phyloP scores from a whole-genome alignment of 2,888 invertebrate genomes.

The Euproctis similis region DNA sequence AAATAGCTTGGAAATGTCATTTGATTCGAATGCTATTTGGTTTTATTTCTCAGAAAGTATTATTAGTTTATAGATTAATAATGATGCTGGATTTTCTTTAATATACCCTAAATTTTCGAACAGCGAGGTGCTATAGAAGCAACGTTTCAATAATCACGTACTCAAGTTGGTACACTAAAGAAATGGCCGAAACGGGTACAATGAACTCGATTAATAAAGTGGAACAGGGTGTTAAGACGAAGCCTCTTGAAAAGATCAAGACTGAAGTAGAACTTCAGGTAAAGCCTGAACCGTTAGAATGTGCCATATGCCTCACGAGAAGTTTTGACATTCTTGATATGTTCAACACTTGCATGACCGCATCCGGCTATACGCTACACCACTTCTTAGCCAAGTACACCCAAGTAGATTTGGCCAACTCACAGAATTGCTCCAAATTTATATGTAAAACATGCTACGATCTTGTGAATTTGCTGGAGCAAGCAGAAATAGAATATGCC shows the following conservation, averaged over 20 bases:
- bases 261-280: slow-evolving; percentile 41
- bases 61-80: slow-evolving; percentile 10
- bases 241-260: slow-evolving; percentile 33
- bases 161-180: slow-evolving; percentile 14
- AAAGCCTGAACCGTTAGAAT: slow-evolving; percentile 53
- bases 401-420: slow-evolving; percentile 30
- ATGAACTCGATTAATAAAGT: slow-evolving; percentile 39
- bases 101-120: slow-evolving; percentile 2
- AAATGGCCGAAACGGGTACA: slow-evolving; percentile 49
- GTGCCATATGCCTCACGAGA: slow-evolving; percentile 45
- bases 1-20: slow-evolving; percentile 21
- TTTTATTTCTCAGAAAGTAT: slow-evolving; percentile 19
- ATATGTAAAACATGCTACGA: slow-evolving; percentile 54
- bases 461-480: slow-evolving; percentile 54
- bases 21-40: slow-evolving; percentile 21
- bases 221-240: slow-evolving; percentile 32
- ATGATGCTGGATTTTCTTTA: slow-evolving; percentile 10
- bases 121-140: not conserved
- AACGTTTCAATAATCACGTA: slow-evolving; percentile 2
- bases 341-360: slow-evolving; percentile 32
- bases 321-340: slow-evolving; percentile 40
- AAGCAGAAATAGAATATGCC: slow-evolving; percentile 53
- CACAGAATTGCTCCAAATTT: slow-evolving; percentile 31
- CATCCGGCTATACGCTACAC: slow-evolving; percentile 39
- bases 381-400: slow-evolving; percentile 46